Evolutionary conservation across 2,113 vertebrate species (phyloP), one percentile per base, ranked within the genome.

Genomic region (Bettongia penicillata): DNA sequence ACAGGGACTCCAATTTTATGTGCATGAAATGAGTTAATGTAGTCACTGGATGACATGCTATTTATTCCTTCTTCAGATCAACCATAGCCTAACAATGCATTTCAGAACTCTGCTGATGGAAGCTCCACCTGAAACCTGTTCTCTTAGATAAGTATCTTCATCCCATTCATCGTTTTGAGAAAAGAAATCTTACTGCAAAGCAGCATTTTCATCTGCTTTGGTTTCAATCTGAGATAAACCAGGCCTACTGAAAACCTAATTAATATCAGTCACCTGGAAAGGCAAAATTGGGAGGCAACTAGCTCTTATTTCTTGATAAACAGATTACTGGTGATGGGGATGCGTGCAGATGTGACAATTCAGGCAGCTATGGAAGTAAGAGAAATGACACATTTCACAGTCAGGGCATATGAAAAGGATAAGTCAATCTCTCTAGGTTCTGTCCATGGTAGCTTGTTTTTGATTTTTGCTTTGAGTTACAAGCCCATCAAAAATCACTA

Each of bases 221-320:
- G 97, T 98, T 98, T 98, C 97, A 97, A 97, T 97, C 96, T 94
- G 98, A 98, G 98, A 98, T 98, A 98, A 99, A 98, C 98, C 0
- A 1, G 94, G 96, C 98, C 97, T 98, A 97, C 98, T 98, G 96
- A 97, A 98, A 98, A 98, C 93, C 98, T 98, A 98, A 98, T 98
- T 99, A 98, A 98, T 98, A 98, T 98, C 98, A 98, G 97, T 98
- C 98, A 98, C 95, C 97, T 97, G 96, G 96, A 98, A 98, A 98
- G 97, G 90, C 98, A 95, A 98, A 98, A 97, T 91, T 95, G 98
- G 97, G 98, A 97, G 94, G 98, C 98, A 98, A 96, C 95, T 90
- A 97, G 89, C 98, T 98, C 98, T 97, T 96, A 97, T 98, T 98
- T 97, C 97, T 98, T 97, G 97, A 98, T 97, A 98, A 98, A 98